phyloP scores from a whole-genome alignment of 2,888 invertebrate genomes.

The Mimas tiliae region DNA sequence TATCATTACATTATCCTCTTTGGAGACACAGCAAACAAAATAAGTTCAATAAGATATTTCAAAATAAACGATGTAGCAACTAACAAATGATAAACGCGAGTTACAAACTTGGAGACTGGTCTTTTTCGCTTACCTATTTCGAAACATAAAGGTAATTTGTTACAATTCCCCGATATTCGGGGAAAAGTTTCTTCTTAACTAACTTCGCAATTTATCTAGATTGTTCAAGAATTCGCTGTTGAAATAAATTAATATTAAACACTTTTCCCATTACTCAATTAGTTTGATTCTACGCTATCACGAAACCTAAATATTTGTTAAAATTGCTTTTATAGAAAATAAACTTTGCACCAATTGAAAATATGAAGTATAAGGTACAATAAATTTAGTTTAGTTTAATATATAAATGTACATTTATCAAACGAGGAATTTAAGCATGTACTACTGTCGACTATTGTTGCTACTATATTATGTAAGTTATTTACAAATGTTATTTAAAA shows the following conservation, averaged over 20 bases:
- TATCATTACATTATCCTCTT: not conserved
- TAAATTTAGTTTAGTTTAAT: too few species aligned
- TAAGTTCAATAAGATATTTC: not conserved
- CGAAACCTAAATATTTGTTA: not conserved
- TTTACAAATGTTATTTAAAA: too few species aligned
- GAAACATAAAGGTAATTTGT: conserved; percentile 15
- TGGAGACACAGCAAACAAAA: not conserved
- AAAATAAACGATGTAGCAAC: not conserved
- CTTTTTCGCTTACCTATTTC: conserved; percentile 5
- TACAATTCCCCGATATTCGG: conserved; percentile 16
- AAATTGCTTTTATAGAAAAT: not conserved
- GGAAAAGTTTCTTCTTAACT: conserved; percentile 5
- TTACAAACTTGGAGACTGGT: not conserved
- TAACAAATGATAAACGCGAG: conserved; percentile 6
- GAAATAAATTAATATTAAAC: not conserved
- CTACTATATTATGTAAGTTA: too few species aligned
- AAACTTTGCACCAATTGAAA: not conserved
- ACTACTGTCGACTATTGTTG: too few species aligned
- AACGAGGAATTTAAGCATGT: too few species aligned
- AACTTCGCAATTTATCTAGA: conserved; percentile 27
- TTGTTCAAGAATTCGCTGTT: conserved; percentile 25
- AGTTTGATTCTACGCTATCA: not conserved
- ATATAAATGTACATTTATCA: too few species aligned
- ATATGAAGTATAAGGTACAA: too few species aligned
- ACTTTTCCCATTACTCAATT: not conserved